These are phyloP conservation scores for Acrossocheilus fasciatus DNA, from an alignment of 2,797 vertebrate species.

Conservation along the genomic window DNA sequence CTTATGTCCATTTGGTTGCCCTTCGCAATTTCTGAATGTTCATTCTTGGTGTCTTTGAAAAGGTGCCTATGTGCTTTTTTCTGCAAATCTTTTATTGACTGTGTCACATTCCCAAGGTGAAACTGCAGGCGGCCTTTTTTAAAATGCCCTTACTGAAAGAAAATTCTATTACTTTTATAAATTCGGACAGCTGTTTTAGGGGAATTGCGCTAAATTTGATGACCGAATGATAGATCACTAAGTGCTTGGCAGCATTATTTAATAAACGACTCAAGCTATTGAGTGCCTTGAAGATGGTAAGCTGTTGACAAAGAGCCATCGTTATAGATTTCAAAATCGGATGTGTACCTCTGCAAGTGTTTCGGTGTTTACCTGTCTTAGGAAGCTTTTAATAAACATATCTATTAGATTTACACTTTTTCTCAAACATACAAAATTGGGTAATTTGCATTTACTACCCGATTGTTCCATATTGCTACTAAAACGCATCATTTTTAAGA, in stretches of 20 bases:
- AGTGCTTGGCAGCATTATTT: conserved; percentile 53
- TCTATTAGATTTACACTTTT: not conserved
- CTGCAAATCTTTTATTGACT: conserved; percentile 5
- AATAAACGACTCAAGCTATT: conserved; percentile 47
- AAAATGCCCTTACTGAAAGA: not conserved
- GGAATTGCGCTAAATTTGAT: conserved; percentile 36
- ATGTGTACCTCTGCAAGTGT: conserved; percentile 50
- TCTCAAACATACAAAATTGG: conserved; percentile 11
- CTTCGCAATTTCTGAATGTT: conserved; percentile 57
- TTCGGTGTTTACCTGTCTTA: conserved; percentile 34
- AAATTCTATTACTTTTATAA: conserved; percentile 41
- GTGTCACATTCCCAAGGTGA: conserved; percentile 25
- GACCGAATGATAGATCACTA: conserved; percentile 50
- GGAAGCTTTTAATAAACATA: conserved; percentile 25
- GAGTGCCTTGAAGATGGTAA: conserved; percentile 68
- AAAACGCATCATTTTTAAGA: conserved; percentile 13
- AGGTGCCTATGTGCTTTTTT: conserved; percentile 58
- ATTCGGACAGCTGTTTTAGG: conserved; percentile 18
- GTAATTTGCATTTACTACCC: conserved; percentile 31
- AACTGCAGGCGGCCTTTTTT: conserved; percentile 1
- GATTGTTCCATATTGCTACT: not conserved
- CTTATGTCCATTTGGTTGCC: conserved; percentile 44
- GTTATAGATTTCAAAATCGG: conserved; percentile 54
- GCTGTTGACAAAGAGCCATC: conserved; percentile 59
- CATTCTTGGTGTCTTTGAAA: conserved; percentile 59